phyloP scores from a whole-genome alignment of 2,113 vertebrate species.

The Rhinopomastus cyanomelas region DNA sequence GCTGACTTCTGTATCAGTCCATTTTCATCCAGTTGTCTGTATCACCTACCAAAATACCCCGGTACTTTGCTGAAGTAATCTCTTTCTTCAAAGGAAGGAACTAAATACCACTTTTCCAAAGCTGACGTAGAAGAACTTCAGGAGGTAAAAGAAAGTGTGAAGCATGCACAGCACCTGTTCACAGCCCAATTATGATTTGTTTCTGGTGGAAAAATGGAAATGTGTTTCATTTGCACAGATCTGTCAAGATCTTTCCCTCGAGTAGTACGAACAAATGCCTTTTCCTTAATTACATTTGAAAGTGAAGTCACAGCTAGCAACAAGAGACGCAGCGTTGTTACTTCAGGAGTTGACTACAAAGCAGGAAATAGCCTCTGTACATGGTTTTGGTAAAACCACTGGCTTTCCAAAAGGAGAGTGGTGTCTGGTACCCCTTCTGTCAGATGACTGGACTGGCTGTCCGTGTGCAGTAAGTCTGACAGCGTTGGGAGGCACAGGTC shows the following conservation, averaged over 20 bases:
- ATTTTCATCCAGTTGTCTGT: not conserved
- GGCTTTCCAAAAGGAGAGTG: conserved; percentile 9
- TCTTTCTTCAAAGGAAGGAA: not conserved
- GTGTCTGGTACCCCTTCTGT: not conserved
- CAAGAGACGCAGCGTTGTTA: not conserved
- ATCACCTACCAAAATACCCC: not conserved
- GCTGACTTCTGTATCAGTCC: not conserved
- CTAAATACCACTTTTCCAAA: not conserved
- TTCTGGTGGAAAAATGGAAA: not conserved
- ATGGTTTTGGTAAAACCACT: not conserved
- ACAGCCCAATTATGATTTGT: not conserved
- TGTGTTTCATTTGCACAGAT: not conserved
- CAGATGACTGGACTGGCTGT: not conserved
- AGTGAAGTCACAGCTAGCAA: not conserved
- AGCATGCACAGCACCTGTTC: not conserved
- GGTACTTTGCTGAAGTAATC: not conserved
- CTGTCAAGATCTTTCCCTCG: not conserved
- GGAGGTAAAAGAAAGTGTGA: not conserved
- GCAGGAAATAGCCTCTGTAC: not conserved
- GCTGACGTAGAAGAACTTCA: not conserved
- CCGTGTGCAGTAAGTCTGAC: not conserved
- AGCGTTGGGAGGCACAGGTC: conserved; percentile 17
- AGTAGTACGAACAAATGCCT: not conserved
- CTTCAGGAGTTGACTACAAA: conserved; percentile 2
- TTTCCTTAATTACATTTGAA: conserved; percentile 11